Conservation (phyloP, 2,113 vertebrate genomes). For the Oncorhynchus tshawytscha region DNA sequence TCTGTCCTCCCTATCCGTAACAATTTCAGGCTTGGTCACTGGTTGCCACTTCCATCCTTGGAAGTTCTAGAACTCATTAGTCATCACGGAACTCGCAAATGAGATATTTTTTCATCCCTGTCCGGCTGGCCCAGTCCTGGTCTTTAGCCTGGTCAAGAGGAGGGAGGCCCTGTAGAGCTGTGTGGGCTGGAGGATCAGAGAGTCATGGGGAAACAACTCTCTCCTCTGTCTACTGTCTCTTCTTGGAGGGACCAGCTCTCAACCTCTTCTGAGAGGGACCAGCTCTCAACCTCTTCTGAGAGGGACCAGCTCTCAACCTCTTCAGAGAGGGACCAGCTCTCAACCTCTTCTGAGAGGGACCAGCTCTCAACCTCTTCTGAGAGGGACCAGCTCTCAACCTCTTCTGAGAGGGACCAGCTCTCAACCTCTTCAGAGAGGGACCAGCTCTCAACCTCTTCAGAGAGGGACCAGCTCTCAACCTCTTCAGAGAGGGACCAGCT, state of each 20-base stretch:
- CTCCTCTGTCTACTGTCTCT: conserved; percentile 11
- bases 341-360: too few relatives aligned
- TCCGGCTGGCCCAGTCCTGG: conserved; percentile 49
- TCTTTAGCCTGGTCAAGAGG: conserved; percentile 62
- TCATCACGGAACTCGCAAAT: conserved; percentile 63
- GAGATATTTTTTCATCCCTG: conserved; percentile 64
- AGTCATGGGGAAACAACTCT: conserved; percentile 65
- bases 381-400: too few relatives aligned
- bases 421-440: too few relatives aligned
- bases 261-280: too few relatives aligned
- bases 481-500: too few relatives aligned
- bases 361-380: too few relatives aligned
- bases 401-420: too few relatives aligned
- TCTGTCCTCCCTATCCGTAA: conserved; percentile 18
- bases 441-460: too few relatives aligned
- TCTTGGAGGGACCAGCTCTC: background rate
- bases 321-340: too few relatives aligned
- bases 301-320: too few relatives aligned
- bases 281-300: too few relatives aligned
- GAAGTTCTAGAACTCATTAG: conserved; percentile 23
- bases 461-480: too few relatives aligned
- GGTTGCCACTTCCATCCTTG: conserved; percentile 30
- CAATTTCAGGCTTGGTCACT: conserved; percentile 41
- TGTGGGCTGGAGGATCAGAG: conserved; percentile 49
- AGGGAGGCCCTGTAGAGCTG: conserved; percentile 40